These are phyloP conservation scores for Thunnus maccoyii DNA, from an alignment of 2,113 vertebrate species.

Conservation along the genomic window DNA sequence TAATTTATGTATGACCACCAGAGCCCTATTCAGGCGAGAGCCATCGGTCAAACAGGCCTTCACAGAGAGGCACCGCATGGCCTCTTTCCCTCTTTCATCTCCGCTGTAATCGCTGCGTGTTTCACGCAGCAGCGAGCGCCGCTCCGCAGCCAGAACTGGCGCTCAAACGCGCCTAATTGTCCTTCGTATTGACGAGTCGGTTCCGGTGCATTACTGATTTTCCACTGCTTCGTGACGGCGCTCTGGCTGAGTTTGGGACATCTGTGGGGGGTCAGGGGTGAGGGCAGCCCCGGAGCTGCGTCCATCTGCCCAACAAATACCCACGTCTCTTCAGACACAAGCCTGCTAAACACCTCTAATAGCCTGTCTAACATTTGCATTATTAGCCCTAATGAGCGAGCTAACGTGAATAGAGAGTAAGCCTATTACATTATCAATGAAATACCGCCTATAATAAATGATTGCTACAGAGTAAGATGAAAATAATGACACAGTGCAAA, in stretches of 20 bases:
- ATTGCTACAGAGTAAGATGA: conserved; percentile 49
- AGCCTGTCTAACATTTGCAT: conserved; percentile 68
- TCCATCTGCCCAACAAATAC: conserved; percentile 91
- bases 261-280: conserved; percentile 91
- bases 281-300: conserved; percentile 83
- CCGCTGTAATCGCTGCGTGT: conserved; percentile 84
- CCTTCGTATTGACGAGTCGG: conserved; percentile 85
- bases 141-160: conserved; percentile 84
- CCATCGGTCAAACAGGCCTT: conserved; percentile 80
- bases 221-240: conserved; percentile 77
- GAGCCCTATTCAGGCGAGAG: conserved; percentile 69
- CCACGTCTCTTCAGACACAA: conserved; percentile 71
- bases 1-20: conserved; percentile 83
- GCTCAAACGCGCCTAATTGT: conserved; percentile 90
- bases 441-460: conserved; percentile 53
- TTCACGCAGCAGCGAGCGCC: conserved; percentile 86
- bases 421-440: conserved; percentile 65
- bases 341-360: conserved; percentile 73
- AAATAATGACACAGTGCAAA: conserved; percentile 72
- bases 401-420: conserved; percentile 35
- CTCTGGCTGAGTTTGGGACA: conserved; percentile 85
- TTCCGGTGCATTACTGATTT: conserved; percentile 91
- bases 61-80: conserved; percentile 83
- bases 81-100: conserved; percentile 86
- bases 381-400: conserved; percentile 62